These are phyloP conservation scores for Drosophila multiciliata DNA, from an alignment of 2,888 invertebrate species.

Conservation along the genomic window DNA sequence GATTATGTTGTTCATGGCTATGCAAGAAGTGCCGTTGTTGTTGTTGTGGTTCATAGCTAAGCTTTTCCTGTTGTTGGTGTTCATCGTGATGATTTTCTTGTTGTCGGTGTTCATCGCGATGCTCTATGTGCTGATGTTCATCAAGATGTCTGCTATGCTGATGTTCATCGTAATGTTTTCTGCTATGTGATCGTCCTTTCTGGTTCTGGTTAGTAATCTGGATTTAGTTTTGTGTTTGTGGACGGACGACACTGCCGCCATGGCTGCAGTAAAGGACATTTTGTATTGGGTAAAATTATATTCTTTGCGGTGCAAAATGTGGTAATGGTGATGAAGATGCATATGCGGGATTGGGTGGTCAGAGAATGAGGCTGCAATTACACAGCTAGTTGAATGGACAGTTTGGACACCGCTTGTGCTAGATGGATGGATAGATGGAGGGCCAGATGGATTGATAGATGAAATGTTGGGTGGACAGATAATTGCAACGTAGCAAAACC, in stretches of 20 bases:
- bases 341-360: neutral
- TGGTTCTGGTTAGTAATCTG: too few species aligned
- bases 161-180: neutral
- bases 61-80: too few species aligned
- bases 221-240: too few species aligned
- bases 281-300: conserved; percentile 10
- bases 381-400: conserved; percentile 63
- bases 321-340: neutral
- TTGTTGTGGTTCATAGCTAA: neutral
- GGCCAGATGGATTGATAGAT: conserved; percentile 27
- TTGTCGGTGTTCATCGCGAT: neutral
- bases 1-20: neutral
- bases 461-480: conserved; percentile 60
- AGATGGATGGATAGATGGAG: conserved; percentile 47
- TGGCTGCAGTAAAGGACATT: conserved; percentile 51
- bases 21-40: neutral
- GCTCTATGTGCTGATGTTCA: neutral
- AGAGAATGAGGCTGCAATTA: conserved; percentile 53
- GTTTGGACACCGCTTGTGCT: conserved; percentile 52
- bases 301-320: conserved; percentile 7
- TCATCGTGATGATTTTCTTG: neutral
- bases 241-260: too few species aligned
- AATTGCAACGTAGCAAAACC: conserved; percentile 52
- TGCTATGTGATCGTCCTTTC: too few species aligned
- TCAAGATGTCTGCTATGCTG: neutral